phyloP scores from a whole-genome alignment of 2,888 invertebrate species.

The Hydroisotoma schaefferi region DNA sequence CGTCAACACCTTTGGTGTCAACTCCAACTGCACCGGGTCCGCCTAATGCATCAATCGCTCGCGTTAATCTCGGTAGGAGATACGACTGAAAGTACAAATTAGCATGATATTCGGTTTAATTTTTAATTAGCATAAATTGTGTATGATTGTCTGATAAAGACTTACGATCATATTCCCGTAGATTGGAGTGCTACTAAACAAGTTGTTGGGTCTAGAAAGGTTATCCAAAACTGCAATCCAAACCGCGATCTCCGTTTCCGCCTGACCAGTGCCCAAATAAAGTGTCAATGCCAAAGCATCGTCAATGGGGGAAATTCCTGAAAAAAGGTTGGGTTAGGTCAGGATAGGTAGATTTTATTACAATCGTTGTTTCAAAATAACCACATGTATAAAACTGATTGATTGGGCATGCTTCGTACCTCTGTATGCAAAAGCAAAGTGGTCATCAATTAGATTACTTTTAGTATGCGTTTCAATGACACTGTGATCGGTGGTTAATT shows the following conservation, averaged over 20 bases:
- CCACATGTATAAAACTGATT: background rate
- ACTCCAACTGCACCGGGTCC: conserved; percentile 12
- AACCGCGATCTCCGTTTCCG: conserved; percentile 23
- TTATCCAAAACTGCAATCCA: conserved; percentile 24
- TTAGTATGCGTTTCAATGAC: conserved; percentile 17
- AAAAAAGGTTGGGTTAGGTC: background rate
- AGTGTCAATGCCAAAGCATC: conserved; percentile 17
- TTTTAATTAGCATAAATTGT: background rate
- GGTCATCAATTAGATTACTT: conserved; percentile 25
- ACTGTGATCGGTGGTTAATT: conserved; percentile 16
- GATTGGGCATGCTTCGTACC: background rate
- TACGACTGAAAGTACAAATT: conserved; percentile 12
- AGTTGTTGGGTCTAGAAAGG: conserved; percentile 10
- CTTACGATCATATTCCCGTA: conserved; percentile 14
- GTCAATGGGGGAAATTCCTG: conserved; percentile 17
- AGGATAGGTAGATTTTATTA: background rate
- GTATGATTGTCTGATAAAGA: no score
- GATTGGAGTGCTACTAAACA: conserved; percentile 17
- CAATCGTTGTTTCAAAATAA: background rate
- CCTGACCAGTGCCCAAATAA: conserved; percentile 16
- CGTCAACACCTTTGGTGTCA: conserved; percentile 16
- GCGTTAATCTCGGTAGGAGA: conserved; percentile 19
- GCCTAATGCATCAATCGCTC: conserved; percentile 20
- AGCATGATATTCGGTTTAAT: background rate
- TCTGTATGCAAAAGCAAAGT: conserved; percentile 23